Conservation (phyloP, 2,888 invertebrate species). For the Anorthoa munda region DNA sequence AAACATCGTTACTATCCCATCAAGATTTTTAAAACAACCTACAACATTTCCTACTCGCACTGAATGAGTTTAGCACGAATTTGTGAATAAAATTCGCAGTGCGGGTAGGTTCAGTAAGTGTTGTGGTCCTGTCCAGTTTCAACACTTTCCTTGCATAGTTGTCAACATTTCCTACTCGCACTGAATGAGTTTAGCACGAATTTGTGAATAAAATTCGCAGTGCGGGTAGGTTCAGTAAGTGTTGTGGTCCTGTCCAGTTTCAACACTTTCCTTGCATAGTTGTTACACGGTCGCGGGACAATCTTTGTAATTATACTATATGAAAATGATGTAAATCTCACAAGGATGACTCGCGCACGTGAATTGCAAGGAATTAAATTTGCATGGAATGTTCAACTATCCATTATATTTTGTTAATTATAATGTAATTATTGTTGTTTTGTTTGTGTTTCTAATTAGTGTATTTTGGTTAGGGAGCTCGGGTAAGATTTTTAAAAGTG, state of each 20-base stretch:
- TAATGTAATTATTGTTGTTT: conserved; percentile 28
- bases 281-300: not conserved
- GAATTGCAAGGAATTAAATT: conserved; percentile 1
- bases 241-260: not conserved
- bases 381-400: conserved; percentile 22
- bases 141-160: not conserved
- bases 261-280: not conserved
- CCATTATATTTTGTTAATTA: not conserved
- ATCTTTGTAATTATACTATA: conserved; percentile 7
- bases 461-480: conserved; percentile 58
- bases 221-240: not conserved
- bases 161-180: too few species aligned
- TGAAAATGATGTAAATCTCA: not conserved
- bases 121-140: not conserved
- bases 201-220: not conserved
- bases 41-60: conserved; percentile 6
- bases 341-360: not conserved
- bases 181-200: not conserved
- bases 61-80: not conserved
- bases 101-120: not conserved
- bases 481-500: conserved; percentile 47
- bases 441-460: conserved; percentile 52
- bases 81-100: not conserved
- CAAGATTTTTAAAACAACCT: not conserved
- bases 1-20: conserved; percentile 2